Conservation (phyloP, 2,113 vertebrate species). For the Pedetes capensis region DNA sequence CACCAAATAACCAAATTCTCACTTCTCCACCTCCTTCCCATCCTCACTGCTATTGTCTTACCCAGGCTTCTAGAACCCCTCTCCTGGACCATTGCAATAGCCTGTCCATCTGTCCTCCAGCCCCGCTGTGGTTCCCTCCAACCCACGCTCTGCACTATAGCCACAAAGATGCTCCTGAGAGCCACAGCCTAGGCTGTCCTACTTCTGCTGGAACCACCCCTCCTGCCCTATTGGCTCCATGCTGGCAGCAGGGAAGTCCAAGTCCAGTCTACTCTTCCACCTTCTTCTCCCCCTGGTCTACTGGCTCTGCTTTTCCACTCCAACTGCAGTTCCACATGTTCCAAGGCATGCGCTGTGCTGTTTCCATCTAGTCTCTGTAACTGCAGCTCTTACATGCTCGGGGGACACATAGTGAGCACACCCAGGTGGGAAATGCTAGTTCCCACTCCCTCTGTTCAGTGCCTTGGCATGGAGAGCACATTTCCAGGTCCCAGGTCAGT, state of each 20-base stretch:
- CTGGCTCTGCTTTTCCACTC: not conserved
- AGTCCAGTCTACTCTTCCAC: no score
- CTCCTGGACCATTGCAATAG: not conserved
- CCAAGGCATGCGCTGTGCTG: rapidly evolving
- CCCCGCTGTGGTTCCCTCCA: not conserved
- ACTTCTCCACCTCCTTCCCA: not conserved
- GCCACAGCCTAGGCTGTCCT: not conserved
- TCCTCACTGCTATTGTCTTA: not conserved
- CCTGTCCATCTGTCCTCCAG: not conserved
- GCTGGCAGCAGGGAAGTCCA: not conserved
- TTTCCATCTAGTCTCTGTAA: not conserved
- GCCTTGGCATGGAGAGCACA: not conserved
- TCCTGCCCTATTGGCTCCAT: not conserved
- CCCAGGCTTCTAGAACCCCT: not conserved
- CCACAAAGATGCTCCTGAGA: not conserved
- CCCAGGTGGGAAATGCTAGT: rapidly evolving
- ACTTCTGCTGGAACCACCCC: not conserved
- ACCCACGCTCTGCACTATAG: not conserved
- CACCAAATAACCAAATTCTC: not conserved
- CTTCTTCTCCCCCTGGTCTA: not conserved
- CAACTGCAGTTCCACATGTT: not conserved
- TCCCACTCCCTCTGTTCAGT: not conserved
- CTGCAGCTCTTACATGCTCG: not conserved
- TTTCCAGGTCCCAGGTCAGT: not conserved
- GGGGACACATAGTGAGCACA: not conserved